Evolutionary conservation across 2,888 invertebrate genomes (phyloP).

Genomic region (Himalopsyche tibetana): DNA sequence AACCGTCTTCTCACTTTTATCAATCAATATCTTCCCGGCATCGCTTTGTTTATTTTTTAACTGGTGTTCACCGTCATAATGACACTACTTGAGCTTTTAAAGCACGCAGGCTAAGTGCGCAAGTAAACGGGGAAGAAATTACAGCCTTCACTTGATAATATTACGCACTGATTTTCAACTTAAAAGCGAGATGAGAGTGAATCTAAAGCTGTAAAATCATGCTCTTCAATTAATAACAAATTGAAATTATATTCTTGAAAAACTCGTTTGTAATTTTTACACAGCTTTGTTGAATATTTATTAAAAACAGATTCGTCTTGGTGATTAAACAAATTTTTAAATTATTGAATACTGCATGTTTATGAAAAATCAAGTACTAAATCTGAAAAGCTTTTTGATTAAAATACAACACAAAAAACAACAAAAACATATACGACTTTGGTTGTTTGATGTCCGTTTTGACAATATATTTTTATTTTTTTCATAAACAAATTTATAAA

Average conservation of each 20-base stretch:
- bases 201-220: neutral
- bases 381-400: too few relatives aligned
- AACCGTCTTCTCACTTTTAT: conserved; percentile 18
- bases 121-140: conserved; percentile 15
- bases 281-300: neutral
- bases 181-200: neutral
- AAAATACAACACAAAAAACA: too few relatives aligned
- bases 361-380: too few relatives aligned
- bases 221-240: conserved; percentile 1
- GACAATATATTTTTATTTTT: too few relatives aligned
- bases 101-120: conserved; percentile 10
- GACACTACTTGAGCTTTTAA: conserved; percentile 29
- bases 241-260: neutral
- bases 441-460: too few relatives aligned
- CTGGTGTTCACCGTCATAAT: conserved; percentile 8
- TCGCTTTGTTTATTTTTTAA: conserved; percentile 9
- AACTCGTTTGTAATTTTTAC: neutral
- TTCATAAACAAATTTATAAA: too few relatives aligned
- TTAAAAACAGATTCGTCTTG: too few relatives aligned
- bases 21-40: conserved; percentile 6
- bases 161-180: conserved; percentile 3
- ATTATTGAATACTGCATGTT: too few relatives aligned
- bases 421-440: too few relatives aligned
- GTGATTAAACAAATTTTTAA: too few relatives aligned
- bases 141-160: conserved; percentile 6